Evolutionary conservation across 35 echinoderm and acorn worm genomes (phyloP).

Genomic region (Apostichopus californicus): DNA sequence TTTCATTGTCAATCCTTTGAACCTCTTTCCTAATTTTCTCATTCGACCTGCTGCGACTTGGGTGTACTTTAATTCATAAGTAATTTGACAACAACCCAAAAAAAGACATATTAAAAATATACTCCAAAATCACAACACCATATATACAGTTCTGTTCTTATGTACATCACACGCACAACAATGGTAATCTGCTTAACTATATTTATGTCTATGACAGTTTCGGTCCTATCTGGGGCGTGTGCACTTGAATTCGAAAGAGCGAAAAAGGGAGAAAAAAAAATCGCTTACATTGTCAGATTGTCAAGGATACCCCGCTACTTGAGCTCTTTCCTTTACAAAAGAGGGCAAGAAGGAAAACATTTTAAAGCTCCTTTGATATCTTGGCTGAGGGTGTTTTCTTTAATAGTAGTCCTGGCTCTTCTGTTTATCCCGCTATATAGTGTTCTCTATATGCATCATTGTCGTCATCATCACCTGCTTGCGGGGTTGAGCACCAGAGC

Average conservation of each 20-base stretch:
- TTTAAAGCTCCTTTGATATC: constrained; percentile 15
- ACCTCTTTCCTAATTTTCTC: too few species aligned
- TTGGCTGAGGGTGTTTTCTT: constrained; percentile 12
- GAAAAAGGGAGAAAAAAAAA: background rate
- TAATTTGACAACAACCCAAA: too few species aligned
- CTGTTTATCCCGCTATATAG: background rate
- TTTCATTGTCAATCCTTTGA: too few species aligned
- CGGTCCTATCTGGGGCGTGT: background rate
- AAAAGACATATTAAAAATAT: too few species aligned
- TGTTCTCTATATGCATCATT: background rate
- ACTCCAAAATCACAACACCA: too few species aligned
- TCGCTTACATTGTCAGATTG: constrained; percentile 6
- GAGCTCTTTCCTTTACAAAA: constrained; percentile 6
- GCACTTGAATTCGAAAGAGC: background rate
- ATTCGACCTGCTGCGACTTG: too few species aligned
- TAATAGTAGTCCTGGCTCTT: background rate
- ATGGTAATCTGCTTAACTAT: background rate
- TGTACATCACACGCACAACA: background rate
- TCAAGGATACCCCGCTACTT: background rate
- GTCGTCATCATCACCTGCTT: background rate
- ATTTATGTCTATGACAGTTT: background rate
- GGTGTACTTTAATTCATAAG: too few species aligned
- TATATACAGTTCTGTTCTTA: too few species aligned
- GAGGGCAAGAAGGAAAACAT: constrained; percentile 4
- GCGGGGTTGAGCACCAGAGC: background rate